Base-by-base conservation (phyloP, 1,140 invertebrate genomes). In the Agrypnia vestita region DNA sequence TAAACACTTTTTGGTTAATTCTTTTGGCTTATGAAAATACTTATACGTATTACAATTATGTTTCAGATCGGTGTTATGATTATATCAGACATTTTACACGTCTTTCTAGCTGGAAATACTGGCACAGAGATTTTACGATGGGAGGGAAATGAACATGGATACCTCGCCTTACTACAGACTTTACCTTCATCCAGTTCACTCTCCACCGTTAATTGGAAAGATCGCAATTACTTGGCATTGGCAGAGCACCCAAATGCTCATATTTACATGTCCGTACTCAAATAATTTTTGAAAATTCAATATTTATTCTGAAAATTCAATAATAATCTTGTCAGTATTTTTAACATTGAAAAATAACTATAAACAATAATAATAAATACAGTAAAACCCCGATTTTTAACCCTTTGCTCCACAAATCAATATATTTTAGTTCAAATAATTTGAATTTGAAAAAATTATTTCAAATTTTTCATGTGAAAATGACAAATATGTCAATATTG, bases 241-340 rank as follows among this genome's bases (percentile, higher is more conserved):
- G 56, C 15, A 35, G n/a, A 73, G 46, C 35, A 9, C 1, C 44
- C 73, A 13, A 21, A 25, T 44, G 43, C 73, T 17, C 11, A 12
- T 25, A 81, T 81, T 51, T 78, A 81, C 67, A 62, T 46, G 80
- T 81, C 73, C 17, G 25, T 56, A 17, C n/a, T 15, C n/a, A 56
- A 17, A 4, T 56, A n/a, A 13, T 56, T 56, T 56, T 56, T 56
- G n/a, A 56, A 56, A n/a, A 7, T 56, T 13, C 17, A 15, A 53
- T 53, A 15, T 15, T 7, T 53, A 7, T 53, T 13, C 17, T 53
- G 12, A 49, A 8, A 8, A 8, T 49, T 7, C 13, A 49, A 49
- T 49, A n/a, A n/a, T n/a, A n/a, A n/a, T n/a, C n/a, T n/a, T n/a
- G n/a, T n/a, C n/a, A n/a, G n/a, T n/a, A n/a, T n/a, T n/a, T n/a